Base-by-base conservation (phyloP, 1,140 invertebrate species). In the Cotesia chilonis region DNA sequence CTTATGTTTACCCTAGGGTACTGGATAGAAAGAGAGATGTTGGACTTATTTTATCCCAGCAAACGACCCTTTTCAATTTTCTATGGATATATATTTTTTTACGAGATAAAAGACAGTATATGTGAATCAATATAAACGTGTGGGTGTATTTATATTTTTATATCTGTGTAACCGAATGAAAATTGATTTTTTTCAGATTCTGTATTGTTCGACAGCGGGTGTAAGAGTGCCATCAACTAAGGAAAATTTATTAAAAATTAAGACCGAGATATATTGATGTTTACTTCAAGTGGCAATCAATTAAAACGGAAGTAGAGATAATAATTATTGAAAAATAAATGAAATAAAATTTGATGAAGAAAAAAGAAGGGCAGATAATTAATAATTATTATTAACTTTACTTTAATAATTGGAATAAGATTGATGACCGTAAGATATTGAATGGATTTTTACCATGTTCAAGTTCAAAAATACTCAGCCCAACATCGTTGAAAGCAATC, bases 401-500 rank as follows among this genome's bases (percentile, higher is more conserved):
- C n/a, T n/a, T n/a, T 52, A 52, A 51, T 4, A 12, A 9, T 12
- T n/a, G 4, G 4, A 10, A 14, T 12, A n/a, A 20, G 12, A 28
- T 65, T 65, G 65, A 68, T 65, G 60, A 74, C 47, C 54, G 64
- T 70, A 52, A 52, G 55, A 60, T 54, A 36, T 72, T 75, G 74
- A 63, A 73, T 75, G 80, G 74, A 84, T 84, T 81, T 83, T 87
- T 74, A 89, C 89, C 79, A 92, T 94, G 88, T 93, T 93, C 85
- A 94, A 93, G 84, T 90, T 94, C 79, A 93, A 92, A 81, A 90
- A 90, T 81, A 89, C 88, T 55, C 79, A 80, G 67, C 89, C 88
- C 75, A 90, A 88, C 78, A 88, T 85, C 67, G 88, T 92, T 70
- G 94, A 95, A 78, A 91, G 90, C 74, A 97, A 97, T 86, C 95